Evolutionary conservation across 2,888 invertebrate genomes (phyloP).

Genomic region (Melieria picta): DNA sequence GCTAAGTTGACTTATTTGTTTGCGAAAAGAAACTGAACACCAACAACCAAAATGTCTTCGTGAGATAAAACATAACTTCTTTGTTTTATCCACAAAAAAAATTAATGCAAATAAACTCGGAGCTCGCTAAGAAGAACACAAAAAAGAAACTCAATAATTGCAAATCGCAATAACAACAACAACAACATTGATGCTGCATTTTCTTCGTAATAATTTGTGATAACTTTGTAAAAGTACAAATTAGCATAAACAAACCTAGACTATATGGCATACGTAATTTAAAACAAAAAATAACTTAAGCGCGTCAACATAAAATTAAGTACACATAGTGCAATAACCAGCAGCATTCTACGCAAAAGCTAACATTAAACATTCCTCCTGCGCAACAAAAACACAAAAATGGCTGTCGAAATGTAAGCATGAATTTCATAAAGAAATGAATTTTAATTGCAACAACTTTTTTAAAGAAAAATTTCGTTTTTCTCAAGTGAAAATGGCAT

Average conservation of each 20-base stretch:
- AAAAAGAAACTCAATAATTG: constrained; percentile 10
- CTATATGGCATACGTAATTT: constrained; percentile 38
- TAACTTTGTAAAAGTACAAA: constrained; percentile 47
- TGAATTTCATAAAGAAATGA: not conserved
- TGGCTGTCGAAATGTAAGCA: constrained; percentile 51
- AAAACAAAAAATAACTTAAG: constrained; percentile 24
- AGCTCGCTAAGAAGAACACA: constrained; percentile 8
- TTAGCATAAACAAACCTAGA: constrained; percentile 44
- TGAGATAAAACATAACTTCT: constrained; percentile 45
- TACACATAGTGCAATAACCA: constrained; percentile 37
- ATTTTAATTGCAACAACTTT: not conserved
- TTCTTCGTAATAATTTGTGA: constrained; percentile 44
- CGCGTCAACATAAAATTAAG: constrained; percentile 29
- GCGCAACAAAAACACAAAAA: constrained; percentile 42
- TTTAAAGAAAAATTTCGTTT: no score
- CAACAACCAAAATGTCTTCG: constrained; percentile 40
- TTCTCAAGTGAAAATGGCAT: no score
- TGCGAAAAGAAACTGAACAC: constrained; percentile 28
- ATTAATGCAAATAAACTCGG: constrained; percentile 26
- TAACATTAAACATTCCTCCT: constrained; percentile 42
- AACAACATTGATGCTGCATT: constrained; percentile 41
- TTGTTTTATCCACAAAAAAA: constrained; percentile 41
- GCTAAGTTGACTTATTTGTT: constrained; percentile 12
- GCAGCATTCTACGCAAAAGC: constrained; percentile 23
- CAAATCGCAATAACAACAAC: constrained; percentile 18